phyloP scores from a whole-genome alignment of 2,113 vertebrate species.

The Dipodomys stephensi region DNA sequence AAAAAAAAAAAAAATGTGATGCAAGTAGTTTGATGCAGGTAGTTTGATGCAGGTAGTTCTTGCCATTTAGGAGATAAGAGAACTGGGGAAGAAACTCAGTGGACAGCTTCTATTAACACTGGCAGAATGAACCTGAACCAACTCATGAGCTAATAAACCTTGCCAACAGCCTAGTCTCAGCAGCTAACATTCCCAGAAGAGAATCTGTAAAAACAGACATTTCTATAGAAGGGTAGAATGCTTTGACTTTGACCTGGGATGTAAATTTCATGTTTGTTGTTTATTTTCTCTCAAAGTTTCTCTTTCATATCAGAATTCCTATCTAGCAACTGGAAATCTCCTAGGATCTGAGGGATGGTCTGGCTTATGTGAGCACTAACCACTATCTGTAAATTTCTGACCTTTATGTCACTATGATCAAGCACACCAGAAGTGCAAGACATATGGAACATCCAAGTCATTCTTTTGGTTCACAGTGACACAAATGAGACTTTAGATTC shows the following conservation, averaged over 20 bases:
- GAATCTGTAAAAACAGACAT: background rate
- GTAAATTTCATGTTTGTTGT: background rate
- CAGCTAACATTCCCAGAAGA: background rate
- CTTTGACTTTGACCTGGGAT: background rate
- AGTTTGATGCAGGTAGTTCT: background rate
- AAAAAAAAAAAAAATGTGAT: too few relatives aligned
- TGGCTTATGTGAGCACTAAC: background rate
- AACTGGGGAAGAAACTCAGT: background rate
- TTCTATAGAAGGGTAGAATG: accelerated
- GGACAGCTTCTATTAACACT: background rate
- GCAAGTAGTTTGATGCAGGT: background rate
- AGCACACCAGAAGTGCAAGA: background rate
- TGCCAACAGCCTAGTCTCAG: background rate
- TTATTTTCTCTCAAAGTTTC: background rate
- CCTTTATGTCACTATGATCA: background rate
- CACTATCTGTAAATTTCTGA: accelerated
- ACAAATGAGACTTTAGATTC: background rate
- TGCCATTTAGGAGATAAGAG: background rate
- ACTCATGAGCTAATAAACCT: background rate
- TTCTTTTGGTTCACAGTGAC: background rate
- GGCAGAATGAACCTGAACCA: background rate
- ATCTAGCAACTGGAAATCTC: background rate
- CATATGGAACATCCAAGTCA: too few relatives aligned
- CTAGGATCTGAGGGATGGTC: background rate
- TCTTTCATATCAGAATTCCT: background rate